Evolutionary conservation across 2,113 vertebrate genomes (phyloP).

Genomic region (Aspiorhynchus laticeps): DNA sequence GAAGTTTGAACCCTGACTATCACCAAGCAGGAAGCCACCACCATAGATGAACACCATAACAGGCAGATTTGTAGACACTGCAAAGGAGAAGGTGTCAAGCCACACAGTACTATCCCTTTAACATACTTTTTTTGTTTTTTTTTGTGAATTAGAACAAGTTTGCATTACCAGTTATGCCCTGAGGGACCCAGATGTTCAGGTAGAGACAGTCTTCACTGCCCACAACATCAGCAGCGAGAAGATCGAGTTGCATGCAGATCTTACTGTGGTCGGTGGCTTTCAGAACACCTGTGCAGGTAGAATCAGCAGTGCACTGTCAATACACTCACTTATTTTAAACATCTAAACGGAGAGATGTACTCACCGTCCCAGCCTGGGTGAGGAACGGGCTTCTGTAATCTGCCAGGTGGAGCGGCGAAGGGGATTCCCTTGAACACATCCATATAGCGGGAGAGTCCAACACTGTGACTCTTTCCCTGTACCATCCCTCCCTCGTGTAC

Average conservation of each 20-base stretch:
- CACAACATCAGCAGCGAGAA: conserved; percentile 70
- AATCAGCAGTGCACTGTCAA: background rate
- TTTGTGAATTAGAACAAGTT: background rate
- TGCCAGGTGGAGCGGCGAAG: conserved; percentile 82
- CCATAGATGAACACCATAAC: conserved; percentile 94
- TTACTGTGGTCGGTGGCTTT: conserved; percentile 73
- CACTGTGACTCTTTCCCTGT: conserved; percentile 77
- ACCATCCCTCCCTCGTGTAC: conserved; percentile 90
- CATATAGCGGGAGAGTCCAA: conserved; percentile 72
- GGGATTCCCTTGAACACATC: conserved; percentile 93
- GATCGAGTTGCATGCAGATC: conserved; percentile 81
- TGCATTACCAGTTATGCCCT: conserved; percentile 67
- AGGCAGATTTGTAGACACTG: conserved; percentile 82
- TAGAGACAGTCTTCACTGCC: conserved; percentile 91
- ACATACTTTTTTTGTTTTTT: background rate
- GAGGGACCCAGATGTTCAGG: conserved; percentile 95
- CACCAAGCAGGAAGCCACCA: conserved; percentile 83
- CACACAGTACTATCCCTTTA: background rate
- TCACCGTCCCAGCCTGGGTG: conserved; percentile 93
- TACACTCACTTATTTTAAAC: background rate
- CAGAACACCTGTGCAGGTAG: conserved; percentile 76
- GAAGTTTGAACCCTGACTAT: conserved; percentile 81
- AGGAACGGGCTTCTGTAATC: conserved; percentile 81
- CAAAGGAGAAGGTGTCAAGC: background rate
- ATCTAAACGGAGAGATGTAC: conserved; percentile 48